Base-by-base conservation (phyloP, 2,797 vertebrate species). In the Crenichthys baileyi region DNA sequence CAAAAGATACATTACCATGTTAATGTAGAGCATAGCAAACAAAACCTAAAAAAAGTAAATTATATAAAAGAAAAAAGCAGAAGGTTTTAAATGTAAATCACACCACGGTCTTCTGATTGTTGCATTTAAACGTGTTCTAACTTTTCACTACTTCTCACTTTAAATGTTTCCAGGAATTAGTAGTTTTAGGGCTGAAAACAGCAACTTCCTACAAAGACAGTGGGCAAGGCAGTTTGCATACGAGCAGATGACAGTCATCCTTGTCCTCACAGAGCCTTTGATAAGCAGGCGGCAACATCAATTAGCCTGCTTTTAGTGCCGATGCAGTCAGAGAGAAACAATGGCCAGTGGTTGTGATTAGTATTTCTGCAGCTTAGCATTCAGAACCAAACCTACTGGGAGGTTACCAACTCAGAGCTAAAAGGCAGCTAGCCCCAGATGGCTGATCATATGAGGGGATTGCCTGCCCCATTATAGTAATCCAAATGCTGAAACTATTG, bases 231-330 rank as follows among this genome's bases (percentile, higher is more conserved):
- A 31, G 22, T 71, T 46, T 36, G 20, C 16, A 67, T 75, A 51
- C 48, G 36, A 63, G 1, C 44, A 1, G 63, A 60, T 72, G 7
- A 79, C 76, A 80, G 82, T 86, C 76, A 79, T 75, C 79, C 70
- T 20, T 82, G 72, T 90, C 63, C 81, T 87, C 80, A 44, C 29
- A 72, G 77, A 83, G 83, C 77, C 75, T 11, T 13, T 79, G 89
- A 78, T 88, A 84, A 93, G 83, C 90, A 73, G 87, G 75, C 92
- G 88, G 92, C 87, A 81, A 92, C 92, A 94, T 94, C 93, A 94
- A 93, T 94, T 94, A 94, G 91, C 79, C 86, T 72, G 73, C 80
- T 89, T 92, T 92, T 87, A 92, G 91, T 79, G 29, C 76, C 18
- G 68, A 79, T 63, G 76, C 86, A 82, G 11, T 56, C n/a, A 8